Base-by-base conservation (phyloP, 2,888 invertebrate species). In the Microchrysa polita region DNA sequence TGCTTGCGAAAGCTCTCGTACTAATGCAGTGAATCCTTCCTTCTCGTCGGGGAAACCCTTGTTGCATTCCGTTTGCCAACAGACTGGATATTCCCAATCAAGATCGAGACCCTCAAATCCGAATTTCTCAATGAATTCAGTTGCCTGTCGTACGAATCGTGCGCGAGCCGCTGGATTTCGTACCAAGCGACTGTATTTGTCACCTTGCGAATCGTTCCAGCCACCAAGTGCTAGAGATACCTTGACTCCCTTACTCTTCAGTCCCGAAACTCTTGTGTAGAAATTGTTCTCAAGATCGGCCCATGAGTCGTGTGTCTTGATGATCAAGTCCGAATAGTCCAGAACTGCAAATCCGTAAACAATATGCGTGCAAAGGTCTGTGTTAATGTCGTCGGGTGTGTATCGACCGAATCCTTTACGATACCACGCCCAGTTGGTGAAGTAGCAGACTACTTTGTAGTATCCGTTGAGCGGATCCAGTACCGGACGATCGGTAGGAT, bases 341-440 rank as follows among this genome's bases (percentile, higher is more conserved):
- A 97, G 85, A n/a, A 95, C 95, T 0, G 96, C 96, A 80, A 97
- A 97, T 12, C 96, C 96, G 81, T 96, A 97, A 0, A 97, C 91
- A 71, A 97, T 90, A 81, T 97, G 97, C 0, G 97, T 96, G 81
- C 97, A 97, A 0, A 96, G 88, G 74, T 91, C 90, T 1, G 94
- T 90, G 80, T 96, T 93, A 67, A 96, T 95, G 80, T 96, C 90
- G 80, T 94, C 94, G 0, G 96, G 96, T 0, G 91, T 87, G 80
- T 92, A 96, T 81, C 93, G 93, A 55, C 94, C 96, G 44, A 89
- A 81, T 0, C 94, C 95, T 79, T 90, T 90, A 27, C 95, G 87
- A 81, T 95, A 95, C 94, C 95, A 95, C 0, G 96, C 94, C 96
- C 96, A 96, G 81, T 96, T 96, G 0, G 96, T 95, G 83, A 95